phyloP scores from a whole-genome alignment of 2,797 vertebrate species.

The Sphenopsis melanotis region DNA sequence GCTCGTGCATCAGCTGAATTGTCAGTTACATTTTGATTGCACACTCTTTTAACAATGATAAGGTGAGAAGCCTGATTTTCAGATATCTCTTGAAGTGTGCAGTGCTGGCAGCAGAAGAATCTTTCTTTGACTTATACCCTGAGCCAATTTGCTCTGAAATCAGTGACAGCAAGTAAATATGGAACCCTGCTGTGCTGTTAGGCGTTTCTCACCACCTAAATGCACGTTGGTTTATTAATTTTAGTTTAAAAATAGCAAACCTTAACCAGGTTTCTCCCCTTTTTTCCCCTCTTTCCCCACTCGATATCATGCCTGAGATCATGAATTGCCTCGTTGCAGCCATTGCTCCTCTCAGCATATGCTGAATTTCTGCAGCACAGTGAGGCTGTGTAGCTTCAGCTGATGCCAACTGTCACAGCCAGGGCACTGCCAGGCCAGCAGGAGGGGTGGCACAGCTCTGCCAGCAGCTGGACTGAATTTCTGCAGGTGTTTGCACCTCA shows the following conservation, averaged over 20 bases:
- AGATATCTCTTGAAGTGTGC: slow-evolving; percentile 32
- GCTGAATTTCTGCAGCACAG: background rate
- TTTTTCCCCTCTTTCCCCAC: background rate
- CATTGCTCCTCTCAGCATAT: background rate
- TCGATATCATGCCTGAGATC: background rate
- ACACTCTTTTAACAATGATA: slow-evolving; percentile 35
- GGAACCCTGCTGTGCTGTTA: slow-evolving; percentile 44
- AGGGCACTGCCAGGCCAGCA: background rate
- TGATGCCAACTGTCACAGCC: background rate
- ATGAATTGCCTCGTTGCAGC: background rate
- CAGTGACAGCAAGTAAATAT: slow-evolving; percentile 58
- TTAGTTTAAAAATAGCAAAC: background rate
- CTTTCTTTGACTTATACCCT: slow-evolving; percentile 62
- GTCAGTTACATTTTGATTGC: slow-evolving; percentile 58
- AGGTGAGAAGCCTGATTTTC: slow-evolving; percentile 53
- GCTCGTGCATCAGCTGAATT: slow-evolving; percentile 54
- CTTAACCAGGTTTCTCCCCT: background rate
- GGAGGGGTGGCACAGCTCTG: background rate
- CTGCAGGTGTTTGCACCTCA: background rate
- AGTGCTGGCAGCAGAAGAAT: slow-evolving; percentile 66
- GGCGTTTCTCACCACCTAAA: slow-evolving; percentile 27
- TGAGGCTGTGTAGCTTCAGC: background rate
- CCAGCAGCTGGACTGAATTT: background rate
- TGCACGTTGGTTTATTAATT: slow-evolving; percentile 18
- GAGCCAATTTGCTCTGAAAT: slow-evolving; percentile 55